Percentiles rank a stretch among this genome's conserved stretches.
phyloP scores from a whole-genome alignment of 2,113 vertebrate species.

The Maylandia zebra region DNA sequence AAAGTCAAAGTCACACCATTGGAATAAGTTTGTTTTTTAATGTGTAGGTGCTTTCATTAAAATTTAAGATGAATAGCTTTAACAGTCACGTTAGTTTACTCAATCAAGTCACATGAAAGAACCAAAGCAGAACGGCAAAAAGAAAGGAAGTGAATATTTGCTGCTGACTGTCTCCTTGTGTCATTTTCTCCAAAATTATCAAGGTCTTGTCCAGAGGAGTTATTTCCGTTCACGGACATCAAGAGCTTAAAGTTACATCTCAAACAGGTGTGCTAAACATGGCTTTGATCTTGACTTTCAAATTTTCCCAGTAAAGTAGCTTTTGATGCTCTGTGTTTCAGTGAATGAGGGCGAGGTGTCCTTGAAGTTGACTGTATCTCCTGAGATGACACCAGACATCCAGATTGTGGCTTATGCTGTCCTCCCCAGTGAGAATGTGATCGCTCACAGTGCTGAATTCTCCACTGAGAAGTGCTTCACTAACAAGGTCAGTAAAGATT shows the following conservation, averaged over 20 bases:
- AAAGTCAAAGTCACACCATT: background rate
- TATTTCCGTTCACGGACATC: constrained; percentile 62
- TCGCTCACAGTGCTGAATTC: constrained; percentile 72
- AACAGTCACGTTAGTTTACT: background rate
- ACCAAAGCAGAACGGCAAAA: background rate
- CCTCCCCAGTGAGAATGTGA: constrained; percentile 70
- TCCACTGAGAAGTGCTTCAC: constrained; percentile 73
- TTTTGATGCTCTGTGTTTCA: constrained; percentile 1
- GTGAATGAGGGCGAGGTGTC: constrained; percentile 59
- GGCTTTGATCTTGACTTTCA: background rate
- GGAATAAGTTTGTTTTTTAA: background rate
- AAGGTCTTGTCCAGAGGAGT: constrained; percentile 73
- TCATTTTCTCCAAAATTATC: background rate
- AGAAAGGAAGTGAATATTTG: background rate
- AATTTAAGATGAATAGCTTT: background rate
- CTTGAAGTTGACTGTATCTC: constrained; percentile 57
- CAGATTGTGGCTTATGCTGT: constrained; percentile 73
- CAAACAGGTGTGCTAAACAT: background rate
- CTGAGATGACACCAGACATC: constrained; percentile 63
- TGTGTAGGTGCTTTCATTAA: background rate
- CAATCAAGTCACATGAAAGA: background rate
- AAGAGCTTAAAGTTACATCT: constrained; percentile 25
- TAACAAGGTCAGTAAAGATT: constrained; percentile 71
- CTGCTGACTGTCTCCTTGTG: background rate
- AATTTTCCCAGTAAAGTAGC: background rate